These are phyloP conservation scores for Crotalus tigris DNA, from an alignment of 2,113 vertebrate species.

Conservation along the genomic window DNA sequence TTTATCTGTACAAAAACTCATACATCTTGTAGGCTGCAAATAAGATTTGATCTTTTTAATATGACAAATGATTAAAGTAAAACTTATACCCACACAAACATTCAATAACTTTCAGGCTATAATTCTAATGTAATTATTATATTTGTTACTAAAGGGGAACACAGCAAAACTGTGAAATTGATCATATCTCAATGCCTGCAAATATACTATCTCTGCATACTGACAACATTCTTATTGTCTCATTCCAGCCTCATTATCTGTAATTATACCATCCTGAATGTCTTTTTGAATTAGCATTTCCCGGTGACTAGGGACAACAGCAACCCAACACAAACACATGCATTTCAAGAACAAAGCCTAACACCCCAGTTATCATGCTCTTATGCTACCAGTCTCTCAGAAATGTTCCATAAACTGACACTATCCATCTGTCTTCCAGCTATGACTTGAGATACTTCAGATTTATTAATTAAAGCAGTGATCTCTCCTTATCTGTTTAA, in stretches of 20 bases:
- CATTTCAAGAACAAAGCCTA: conserved; percentile 26
- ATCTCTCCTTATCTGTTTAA: not conserved
- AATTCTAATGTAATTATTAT: conserved; percentile 25
- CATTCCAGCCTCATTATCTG: conserved; percentile 30
- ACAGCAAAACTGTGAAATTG: conserved; percentile 15
- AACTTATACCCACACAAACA: not conserved
- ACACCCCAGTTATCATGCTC: conserved; percentile 19
- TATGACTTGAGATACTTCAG: conserved; percentile 3
- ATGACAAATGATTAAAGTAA: conserved; percentile 50
- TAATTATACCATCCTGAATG: not conserved
- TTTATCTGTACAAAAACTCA: conserved; percentile 35
- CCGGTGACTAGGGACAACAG: conserved; percentile 24
- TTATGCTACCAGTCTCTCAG: not conserved
- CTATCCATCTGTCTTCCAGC: conserved; percentile 29
- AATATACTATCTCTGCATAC: not conserved
- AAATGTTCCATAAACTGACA: conserved; percentile 17
- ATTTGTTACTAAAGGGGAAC: rapidly evolving
- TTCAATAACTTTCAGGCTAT: conserved; percentile 8
- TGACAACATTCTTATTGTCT: not conserved
- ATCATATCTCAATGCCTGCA: not conserved
- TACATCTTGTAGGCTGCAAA: conserved; percentile 43
- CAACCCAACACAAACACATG: conserved; percentile 17
- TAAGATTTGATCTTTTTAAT: conserved; percentile 38
- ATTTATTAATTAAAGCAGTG: conserved; percentile 38
- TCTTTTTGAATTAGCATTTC: conserved; percentile 18